phyloP scores from a whole-genome alignment of 1,140 invertebrate species.

The Batillaria attramentaria region DNA sequence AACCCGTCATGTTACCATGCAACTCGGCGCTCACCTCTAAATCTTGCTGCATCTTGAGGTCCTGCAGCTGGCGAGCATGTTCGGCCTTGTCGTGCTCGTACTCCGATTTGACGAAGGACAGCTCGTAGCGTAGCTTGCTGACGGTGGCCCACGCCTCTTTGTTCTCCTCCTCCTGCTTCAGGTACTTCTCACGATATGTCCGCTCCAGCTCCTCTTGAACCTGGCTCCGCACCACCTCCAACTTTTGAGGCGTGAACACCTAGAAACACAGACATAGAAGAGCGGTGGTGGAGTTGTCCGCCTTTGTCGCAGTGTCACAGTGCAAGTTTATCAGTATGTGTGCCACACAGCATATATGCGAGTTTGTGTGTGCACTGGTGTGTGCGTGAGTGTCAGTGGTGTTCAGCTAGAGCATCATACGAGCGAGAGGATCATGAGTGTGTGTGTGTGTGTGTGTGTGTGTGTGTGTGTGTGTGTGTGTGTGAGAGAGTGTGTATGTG shows the following conservation, averaged over 20 bases:
- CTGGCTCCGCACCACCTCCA: conserved; percentile 66
- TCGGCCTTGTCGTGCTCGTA: conserved; percentile 67
- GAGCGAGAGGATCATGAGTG: too few species aligned
- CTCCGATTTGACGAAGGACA: conserved; percentile 69
- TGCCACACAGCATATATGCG: too few species aligned
- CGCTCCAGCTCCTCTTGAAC: conserved; percentile 63
- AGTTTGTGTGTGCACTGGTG: too few species aligned
- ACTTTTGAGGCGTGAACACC: conserved; percentile 63
- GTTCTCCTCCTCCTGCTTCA: conserved; percentile 64
- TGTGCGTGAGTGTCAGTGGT: too few species aligned
- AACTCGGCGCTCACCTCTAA: conserved; percentile 67
- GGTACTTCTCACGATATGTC: conserved; percentile 61
- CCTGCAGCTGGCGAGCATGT: conserved; percentile 62
- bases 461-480: too few species aligned
- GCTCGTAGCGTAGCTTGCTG: conserved; percentile 66
- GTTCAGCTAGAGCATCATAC: too few species aligned
- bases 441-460: too few species aligned
- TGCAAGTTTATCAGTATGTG: too few species aligned
- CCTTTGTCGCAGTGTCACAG: too few species aligned
- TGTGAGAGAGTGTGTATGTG: too few species aligned
- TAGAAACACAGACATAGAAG: conserved; percentile 28
- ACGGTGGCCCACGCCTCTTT: conserved; percentile 60
- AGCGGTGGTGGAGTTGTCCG: too few species aligned
- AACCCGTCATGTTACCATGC: not conserved
- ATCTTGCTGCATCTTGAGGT: conserved; percentile 66